Evolutionary conservation across 2,888 invertebrate species (phyloP).

Genomic region (Podotricha telesiphe): DNA sequence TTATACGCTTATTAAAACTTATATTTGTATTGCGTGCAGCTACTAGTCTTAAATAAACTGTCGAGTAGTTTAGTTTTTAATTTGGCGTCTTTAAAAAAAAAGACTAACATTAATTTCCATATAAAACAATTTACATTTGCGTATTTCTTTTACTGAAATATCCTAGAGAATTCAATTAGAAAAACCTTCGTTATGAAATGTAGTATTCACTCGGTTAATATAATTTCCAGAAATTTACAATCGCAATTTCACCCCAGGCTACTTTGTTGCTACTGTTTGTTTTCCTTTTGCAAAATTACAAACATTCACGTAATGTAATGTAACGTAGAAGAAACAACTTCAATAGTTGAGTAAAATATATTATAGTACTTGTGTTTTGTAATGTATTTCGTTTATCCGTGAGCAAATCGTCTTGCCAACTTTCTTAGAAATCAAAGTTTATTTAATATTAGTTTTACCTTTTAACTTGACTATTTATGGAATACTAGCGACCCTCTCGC

Average conservation of each 20-base stretch:
- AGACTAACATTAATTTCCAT: neutral
- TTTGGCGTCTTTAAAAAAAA: neutral
- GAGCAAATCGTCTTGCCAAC: neutral
- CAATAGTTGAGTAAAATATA: neutral
- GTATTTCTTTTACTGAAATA: neutral
- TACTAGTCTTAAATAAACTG: too few species aligned
- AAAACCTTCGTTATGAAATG: constrained; percentile 26
- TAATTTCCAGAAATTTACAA: constrained; percentile 30
- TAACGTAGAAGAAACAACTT: constrained; percentile 11
- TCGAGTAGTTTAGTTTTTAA: neutral
- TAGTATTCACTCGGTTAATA: constrained; percentile 29
- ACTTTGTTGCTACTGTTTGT: constrained; percentile 16
- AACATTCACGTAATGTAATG: neutral
- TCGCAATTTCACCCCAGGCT: constrained; percentile 16
- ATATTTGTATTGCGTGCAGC: too few species aligned
- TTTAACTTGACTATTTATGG: too few species aligned
- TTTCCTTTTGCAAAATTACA: constrained; percentile 9
- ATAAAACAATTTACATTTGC: neutral
- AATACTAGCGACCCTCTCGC: too few species aligned
- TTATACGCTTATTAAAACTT: too few species aligned
- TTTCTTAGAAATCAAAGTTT: neutral
- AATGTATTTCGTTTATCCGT: neutral
- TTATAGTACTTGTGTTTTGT: constrained; percentile 3
- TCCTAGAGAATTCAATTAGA: constrained; percentile 19
- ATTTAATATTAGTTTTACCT: neutral